Evolutionary conservation across 2,888 invertebrate genomes (phyloP), one percentile per base, ranked within the genome.

Genomic region (Catocala sponsa): DNA sequence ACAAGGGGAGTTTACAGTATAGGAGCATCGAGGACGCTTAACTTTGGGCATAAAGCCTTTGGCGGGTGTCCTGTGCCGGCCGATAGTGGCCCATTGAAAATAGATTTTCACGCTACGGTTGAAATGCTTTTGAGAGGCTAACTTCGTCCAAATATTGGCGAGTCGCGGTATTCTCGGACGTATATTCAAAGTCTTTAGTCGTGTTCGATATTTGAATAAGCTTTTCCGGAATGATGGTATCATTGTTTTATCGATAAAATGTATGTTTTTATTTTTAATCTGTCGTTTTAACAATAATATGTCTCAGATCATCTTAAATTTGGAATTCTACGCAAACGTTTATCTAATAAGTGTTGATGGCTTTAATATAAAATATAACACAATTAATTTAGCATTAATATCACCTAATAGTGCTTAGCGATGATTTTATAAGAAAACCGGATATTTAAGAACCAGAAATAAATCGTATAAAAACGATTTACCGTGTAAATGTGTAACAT

Each of bases 71-170:
- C 90, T 90, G 90, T 83, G 85, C 82, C 84, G 86, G 82, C 90
- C 92, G 94, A 94, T 94, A 93, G 92, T 91, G 91, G 78, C 74
- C 89, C 93, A 94, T 94, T 93, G 91, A 92, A 94, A 94, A 93
- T 94, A 93, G 94, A 94, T 94, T 93, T 93, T 91, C 94, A 93
- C 92, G 92, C 91, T 89, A 85, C 90, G 86, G 86, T 85, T 82
- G 76, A 82, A 85, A 84, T 82, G 85, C 84, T 87, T 87, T 85
- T 74, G 86, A 88, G 86, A 82, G 85, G 65, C 74, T 66, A 93
- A 93, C 90, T 94, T 91, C 79, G 86, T 86, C 82, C 82, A 91
- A 92, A 92, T 87, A 90, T 90, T 87, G 81, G 78, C 74, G 70
- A 75, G 67, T 72, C 74, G 72, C 76, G 63, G 69, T 69, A 60